Conservation (phyloP, 2,888 invertebrate species). For the Calameuta filiformis region DNA sequence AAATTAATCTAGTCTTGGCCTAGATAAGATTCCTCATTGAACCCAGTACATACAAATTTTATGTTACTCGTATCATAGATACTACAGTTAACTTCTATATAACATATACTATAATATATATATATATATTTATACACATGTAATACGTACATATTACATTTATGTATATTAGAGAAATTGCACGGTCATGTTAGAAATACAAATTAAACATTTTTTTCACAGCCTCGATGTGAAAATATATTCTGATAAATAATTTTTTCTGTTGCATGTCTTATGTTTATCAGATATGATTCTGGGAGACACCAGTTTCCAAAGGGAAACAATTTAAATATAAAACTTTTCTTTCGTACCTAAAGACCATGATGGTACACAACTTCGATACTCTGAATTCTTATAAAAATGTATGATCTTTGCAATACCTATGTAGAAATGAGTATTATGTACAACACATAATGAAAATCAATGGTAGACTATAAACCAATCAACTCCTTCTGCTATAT, state of each 20-base stretch:
- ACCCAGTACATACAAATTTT: background rate
- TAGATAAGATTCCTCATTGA: background rate
- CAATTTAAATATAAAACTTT: background rate
- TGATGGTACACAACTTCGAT: background rate
- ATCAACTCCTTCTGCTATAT: background rate
- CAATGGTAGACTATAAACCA: background rate
- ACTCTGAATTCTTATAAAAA: constrained; percentile 4
- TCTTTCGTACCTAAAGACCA: background rate
- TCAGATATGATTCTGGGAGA: constrained; percentile 20
- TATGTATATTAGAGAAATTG: background rate
- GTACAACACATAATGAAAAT: background rate
- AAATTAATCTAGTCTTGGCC: background rate
- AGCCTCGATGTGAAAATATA: constrained; percentile 45
- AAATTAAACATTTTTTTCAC: constrained; percentile 31
- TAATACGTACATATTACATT: background rate
- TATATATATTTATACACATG: background rate
- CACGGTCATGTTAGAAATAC: background rate
- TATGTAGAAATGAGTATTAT: constrained; percentile 22
- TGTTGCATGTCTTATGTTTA: constrained; percentile 11
- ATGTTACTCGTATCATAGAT: background rate
- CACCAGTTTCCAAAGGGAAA: constrained; percentile 9
- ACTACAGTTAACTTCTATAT: background rate
- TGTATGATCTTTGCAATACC: constrained; percentile 20
- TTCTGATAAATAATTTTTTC: constrained; percentile 9
- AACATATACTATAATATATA: background rate